A percentile compares a stretch with the other conserved stretches of the same genome.
Conservation (phyloP, 2,113 vertebrate genomes). For the Xerus inauris region DNA sequence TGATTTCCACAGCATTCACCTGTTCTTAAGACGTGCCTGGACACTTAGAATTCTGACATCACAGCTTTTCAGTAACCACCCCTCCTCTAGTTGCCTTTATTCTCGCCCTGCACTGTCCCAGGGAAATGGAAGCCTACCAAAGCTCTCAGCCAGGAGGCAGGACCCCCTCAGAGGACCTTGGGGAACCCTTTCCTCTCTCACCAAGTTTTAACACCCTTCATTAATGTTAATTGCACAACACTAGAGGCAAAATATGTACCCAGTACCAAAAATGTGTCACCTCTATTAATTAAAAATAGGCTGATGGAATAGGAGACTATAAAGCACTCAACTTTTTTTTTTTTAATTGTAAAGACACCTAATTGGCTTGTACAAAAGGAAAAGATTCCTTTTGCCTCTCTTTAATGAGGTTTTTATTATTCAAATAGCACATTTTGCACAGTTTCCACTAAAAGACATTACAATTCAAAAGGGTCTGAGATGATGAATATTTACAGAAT, state of each 20-base stretch:
- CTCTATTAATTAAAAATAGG: conserved; percentile 94
- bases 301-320: conserved; percentile 92
- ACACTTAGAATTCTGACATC: background rate
- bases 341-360: conserved; percentile 78
- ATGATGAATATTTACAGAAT: conserved; percentile 77
- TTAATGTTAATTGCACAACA: conserved; percentile 91
- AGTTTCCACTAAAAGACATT: conserved; percentile 74
- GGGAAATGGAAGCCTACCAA: background rate
- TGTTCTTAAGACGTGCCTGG: background rate
- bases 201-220: conserved; percentile 90
- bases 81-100: background rate
- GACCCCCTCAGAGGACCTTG: conserved; percentile 18
- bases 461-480: conserved; percentile 69
- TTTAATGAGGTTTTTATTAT: conserved; percentile 81
- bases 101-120: background rate
- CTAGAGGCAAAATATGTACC: conserved; percentile 91
- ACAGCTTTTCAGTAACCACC: background rate
- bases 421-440: conserved; percentile 76
- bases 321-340: conserved; percentile 85
- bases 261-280: conserved; percentile 91
- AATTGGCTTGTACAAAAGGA: conserved; percentile 78
- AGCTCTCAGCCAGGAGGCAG: background rate
- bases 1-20: background rate
- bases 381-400: conserved; percentile 69
- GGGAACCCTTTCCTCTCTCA: conserved; percentile 86